These are phyloP conservation scores for Leptopilina boulardi DNA, from an alignment of 1,140 invertebrate genomes.

Conservation along the genomic window DNA sequence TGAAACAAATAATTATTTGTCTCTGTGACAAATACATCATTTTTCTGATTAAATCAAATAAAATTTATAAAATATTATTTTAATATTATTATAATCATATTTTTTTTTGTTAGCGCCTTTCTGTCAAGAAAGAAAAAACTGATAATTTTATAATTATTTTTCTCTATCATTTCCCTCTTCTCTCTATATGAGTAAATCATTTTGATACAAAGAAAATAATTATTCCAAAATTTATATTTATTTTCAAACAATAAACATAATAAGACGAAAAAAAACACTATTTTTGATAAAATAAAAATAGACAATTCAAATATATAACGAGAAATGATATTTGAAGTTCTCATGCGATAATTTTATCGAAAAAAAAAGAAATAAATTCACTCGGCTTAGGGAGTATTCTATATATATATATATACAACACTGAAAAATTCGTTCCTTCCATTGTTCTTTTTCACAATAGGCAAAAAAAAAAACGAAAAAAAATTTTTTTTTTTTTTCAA, in stretches of 20 bases:
- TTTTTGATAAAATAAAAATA: not conserved
- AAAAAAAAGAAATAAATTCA: not conserved
- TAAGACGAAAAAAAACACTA: not conserved
- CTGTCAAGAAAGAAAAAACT: too few species aligned
- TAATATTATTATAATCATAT: too few species aligned
- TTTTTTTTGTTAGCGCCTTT: too few species aligned
- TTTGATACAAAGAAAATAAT: too few species aligned
- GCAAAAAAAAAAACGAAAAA: not conserved
- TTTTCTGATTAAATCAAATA: too few species aligned
- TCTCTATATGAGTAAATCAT: too few species aligned
- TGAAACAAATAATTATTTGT: too few species aligned
- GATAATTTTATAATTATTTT: too few species aligned
- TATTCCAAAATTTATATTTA: not conserved
- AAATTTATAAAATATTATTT: too few species aligned
- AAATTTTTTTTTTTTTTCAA: not conserved
- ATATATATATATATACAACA: not conserved
- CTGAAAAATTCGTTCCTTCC: not conserved
- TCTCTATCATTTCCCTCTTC: too few species aligned
- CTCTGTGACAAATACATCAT: too few species aligned
- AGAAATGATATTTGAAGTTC: not conserved
- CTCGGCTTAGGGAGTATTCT: not conserved
- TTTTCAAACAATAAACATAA: not conserved
- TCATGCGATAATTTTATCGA: not conserved
- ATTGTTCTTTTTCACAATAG: not conserved
- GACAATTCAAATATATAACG: not conserved